Evolutionary conservation across 2,797 vertebrate genomes (phyloP), one percentile per base, ranked within the genome.

Genomic region (Ctenochaetus hawaiiensis): DNA sequence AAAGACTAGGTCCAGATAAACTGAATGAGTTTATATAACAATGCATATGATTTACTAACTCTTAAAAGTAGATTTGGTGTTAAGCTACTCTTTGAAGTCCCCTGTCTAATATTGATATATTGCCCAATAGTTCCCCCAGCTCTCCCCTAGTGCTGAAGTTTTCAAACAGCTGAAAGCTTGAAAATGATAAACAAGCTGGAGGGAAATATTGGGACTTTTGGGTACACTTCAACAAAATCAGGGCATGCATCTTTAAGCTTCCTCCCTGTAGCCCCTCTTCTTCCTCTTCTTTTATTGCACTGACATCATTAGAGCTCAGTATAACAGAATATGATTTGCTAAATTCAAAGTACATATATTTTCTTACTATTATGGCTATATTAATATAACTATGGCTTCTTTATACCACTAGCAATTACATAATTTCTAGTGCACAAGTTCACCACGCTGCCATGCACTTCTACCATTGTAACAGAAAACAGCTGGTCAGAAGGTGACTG

Each of bases 361-460:
- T 75, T 82, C 41, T 80, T 22, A 76, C 57, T 83, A 81, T 72
- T 90, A 89, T 92, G 92, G 92, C 93, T 92, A 80, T 88, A 70
- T 78, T 78, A 77, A 8, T 72, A 83, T 75, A 62, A 81, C 81
- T 92, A 90, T 93, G 91, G 89, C 88, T 93, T 90, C 23, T 78
- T 75, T 84, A 79, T 74, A 75, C 64, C 3, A 52, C 77, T 80
- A 89, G 77, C 61, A 53, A 61, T 72, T 84, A 86, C 74, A 88
- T 68, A 59, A 51, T 75, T 67, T 60, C 82, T 83, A 90, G 81
- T 87, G 83, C 84, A 90, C 87, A 67, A 75, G 74, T 82, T 82
- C 69, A 87, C 78, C 68, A 87, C 52, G 23, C 79, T 64, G 87
- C 84, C 91, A 92, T 92, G 89, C 90, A 81, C 80, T 45, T 75